A percentile compares a stretch with the other conserved stretches of the same genome.
These are phyloP conservation scores for Ceratina japonica DNA, from an alignment of 1,140 invertebrate genomes.

Conservation along the genomic window DNA sequence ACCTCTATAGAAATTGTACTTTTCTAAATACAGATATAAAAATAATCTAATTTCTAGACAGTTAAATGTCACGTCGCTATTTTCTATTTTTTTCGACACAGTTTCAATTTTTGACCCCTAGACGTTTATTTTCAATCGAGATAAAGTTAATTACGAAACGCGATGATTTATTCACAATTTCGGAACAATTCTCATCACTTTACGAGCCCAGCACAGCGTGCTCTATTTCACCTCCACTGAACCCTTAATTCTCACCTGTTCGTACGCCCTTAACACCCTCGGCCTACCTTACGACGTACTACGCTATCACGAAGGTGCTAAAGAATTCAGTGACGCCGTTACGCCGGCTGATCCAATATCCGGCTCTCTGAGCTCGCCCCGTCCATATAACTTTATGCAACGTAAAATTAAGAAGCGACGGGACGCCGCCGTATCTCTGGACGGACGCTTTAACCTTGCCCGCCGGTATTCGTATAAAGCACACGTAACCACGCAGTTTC, in stretches of 20 bases:
- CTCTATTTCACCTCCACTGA: background rate
- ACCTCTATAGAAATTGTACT: too few species aligned
- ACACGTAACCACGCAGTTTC: background rate
- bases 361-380: background rate
- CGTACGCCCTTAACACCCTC: background rate
- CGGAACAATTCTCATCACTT: too few species aligned
- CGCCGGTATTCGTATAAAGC: background rate
- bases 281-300: background rate
- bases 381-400: background rate
- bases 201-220: too few species aligned
- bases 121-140: too few species aligned
- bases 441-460: background rate
- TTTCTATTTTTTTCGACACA: too few species aligned
- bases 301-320: background rate
- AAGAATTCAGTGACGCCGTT: constrained; percentile 9
- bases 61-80: too few species aligned
- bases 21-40: too few species aligned
- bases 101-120: too few species aligned
- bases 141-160: too few species aligned
- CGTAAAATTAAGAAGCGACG: constrained; percentile 37
- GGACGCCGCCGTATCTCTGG: too few species aligned
- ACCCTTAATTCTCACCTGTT: background rate
- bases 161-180: too few species aligned
- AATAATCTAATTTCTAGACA: too few species aligned
- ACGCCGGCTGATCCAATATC: constrained; percentile 14